Evolutionary conservation across 1,140 invertebrate species (phyloP), one percentile per base, ranked within the genome.

Genomic region (Megalopta genalis): DNA sequence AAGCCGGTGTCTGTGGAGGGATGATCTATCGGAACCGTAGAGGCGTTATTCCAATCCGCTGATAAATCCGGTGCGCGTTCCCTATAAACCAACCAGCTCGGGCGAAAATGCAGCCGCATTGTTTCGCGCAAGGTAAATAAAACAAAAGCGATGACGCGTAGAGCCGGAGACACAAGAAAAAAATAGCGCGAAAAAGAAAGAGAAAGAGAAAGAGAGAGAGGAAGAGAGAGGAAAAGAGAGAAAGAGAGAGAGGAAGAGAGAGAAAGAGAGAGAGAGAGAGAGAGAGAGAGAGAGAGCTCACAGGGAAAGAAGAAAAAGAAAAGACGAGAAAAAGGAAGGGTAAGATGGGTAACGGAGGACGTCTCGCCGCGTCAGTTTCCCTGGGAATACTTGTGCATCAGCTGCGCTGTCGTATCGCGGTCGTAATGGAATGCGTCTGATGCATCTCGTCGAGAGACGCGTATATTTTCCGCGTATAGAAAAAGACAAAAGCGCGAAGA

Each of bases 351-450:
- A 32, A 72, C 27, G 25, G 39, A 32, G 27, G 18, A 46, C 42
- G 42, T 16, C 23, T 8, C 27, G 10, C 7, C n/a, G 12, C 32
- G 27, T 63, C 59, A 18, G 42, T 39, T 25, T 63, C 67, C 3
- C 42, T 32, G 57, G 64, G 73, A 75, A 68, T 75, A 67, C 52
- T 21, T 42, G 12, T 25, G 54, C 25, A 77, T 59, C 25, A 42
- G 18, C 63, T 23, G 37, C 63, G 7, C n/a, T 2, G 21, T 25
- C n/a, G 39, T 10, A 14, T 49, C 25, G 39, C 16, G 10, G 9
- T 21, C 64, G 62, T 70, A 77, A 63, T 54, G 68, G 59, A 76
- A 71, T 77, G 59, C 68, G 23, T 52, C 75, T 21, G 39, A 39
- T 77, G 39, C 74, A 52, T 62, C 54, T 14, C 64, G 8, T 6